Evolutionary conservation across 2,888 invertebrate species (phyloP), one percentile per base, ranked within the genome.

Genomic region (Encarsia formosa): DNA sequence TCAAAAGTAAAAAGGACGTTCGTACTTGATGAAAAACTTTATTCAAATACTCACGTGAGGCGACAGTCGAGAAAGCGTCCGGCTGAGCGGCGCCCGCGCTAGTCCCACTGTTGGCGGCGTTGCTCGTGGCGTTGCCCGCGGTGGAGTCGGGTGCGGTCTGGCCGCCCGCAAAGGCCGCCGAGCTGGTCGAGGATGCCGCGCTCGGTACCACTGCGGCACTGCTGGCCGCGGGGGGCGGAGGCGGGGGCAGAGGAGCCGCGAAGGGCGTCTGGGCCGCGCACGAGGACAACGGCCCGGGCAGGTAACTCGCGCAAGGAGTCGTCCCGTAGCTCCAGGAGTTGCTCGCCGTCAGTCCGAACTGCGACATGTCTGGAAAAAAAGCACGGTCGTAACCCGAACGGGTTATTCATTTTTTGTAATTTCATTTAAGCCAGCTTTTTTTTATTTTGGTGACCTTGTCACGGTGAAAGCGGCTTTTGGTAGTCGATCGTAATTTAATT

Each of bases 301-400:
- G 79, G 71, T 91, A 92, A 13, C 91, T 88, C 1, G 91, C 89
- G 74, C 91, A 92, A 51, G 88, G 86, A 23, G 91, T 87, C 39
- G 89, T 84, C 35, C 91, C 86, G 71, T 91, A 91, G 59, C 91
- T 90, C 91, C 91, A 91, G 11, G 89, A 86, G 75, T 91, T 91
- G 64, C 88, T 85, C 73, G 88, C 87, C 73, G 88, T 87, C 69
- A 89, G 76, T 38, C 89, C 88, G 70, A 91, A 90, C 75, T 89
- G 89, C 62, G 88, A 84, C 88, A 91, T 89, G 75, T 90, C 89
- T 90, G 77, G 2, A 47, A 42, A 5, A 19, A 4, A 47, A 9
- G 13, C n/a, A n/a, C 13, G 23, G 26, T 5, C 8, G 26, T 26
- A 26, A 26, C 26, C n/a, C n/a, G n/a, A n/a, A n/a, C n/a, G n/a